phyloP scores from a whole-genome alignment of 2,113 vertebrate genomes.

The Mobula birostris region DNA sequence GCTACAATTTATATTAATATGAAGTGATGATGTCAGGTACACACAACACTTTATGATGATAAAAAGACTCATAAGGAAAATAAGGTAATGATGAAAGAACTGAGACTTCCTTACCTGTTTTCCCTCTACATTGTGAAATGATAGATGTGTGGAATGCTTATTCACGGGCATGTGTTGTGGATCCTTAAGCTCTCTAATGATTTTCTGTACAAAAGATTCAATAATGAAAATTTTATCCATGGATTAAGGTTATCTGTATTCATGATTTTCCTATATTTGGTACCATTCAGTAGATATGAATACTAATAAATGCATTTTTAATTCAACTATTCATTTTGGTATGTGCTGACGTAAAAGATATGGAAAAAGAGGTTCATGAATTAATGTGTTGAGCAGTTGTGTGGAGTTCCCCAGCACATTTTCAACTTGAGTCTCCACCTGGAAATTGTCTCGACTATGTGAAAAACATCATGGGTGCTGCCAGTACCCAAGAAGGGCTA shows the following conservation, averaged over 20 bases:
- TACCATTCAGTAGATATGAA: not conserved
- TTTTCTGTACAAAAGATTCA: conserved; percentile 15
- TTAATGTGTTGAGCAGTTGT: not conserved
- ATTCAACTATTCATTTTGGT: too few species aligned
- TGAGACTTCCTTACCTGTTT: conserved; percentile 39
- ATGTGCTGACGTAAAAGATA: not conserved
- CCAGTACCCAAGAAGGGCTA: too few species aligned
- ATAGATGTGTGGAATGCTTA: conserved; percentile 47
- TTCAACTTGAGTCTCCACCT: too few species aligned
- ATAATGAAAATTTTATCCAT: not conserved
- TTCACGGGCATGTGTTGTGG: too few species aligned
- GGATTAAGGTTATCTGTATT: not conserved
- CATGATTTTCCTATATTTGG: not conserved
- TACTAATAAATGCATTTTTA: not conserved
- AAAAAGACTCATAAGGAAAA: not conserved
- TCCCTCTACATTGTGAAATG: conserved; percentile 43
- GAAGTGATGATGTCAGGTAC: not conserved
- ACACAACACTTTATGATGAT: not conserved
- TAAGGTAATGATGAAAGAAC: not conserved
- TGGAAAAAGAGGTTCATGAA: not conserved
- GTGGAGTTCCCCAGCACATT: too few species aligned
- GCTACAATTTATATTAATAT: not conserved
- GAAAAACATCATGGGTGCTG: too few species aligned
- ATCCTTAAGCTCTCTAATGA: not conserved
- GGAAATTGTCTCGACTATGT: too few species aligned